Base-by-base conservation (phyloP, 2,797 vertebrate species). In the Leptatherina wallacei region DNA sequence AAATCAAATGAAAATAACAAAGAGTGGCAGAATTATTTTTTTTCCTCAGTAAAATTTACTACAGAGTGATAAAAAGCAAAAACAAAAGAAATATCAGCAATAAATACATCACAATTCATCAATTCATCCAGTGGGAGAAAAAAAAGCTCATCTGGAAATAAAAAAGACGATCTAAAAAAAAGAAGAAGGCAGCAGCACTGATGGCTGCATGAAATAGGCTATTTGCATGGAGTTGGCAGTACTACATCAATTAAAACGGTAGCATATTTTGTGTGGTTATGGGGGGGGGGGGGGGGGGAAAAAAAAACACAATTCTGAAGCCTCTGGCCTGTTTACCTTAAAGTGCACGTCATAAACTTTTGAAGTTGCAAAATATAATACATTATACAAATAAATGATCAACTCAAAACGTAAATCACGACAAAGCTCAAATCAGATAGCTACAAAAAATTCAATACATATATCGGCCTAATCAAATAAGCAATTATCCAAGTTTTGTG, bases 31-130 rank as follows among this genome's bases (percentile, higher is more conserved):
- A 92, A 94, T 96, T 95, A 91, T 82, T 76, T 92, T 92, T 91
- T 86, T 90, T 92, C 5, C 13, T 93, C 92, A 91, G 52, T 55
- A 94, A 94, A 93, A 91, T 83, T 54, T 85, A 69, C 85, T 89
- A 90, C 75, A 91, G 86, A 93, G 91, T 94, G 93, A 94, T 94
- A 93, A 92, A 91, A 93, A 92, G 83, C 84, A 90, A 93, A 94
- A 95, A 94, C 69, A 94, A 93, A 88, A 92, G 80, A 92, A 95
- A 95, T 92, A 94, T 91, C 85, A 86, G 82, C 92, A 98, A 99
- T 98, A 98, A 99, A 98, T 98, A 94, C 78, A 96, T 91, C 30
- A 63, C 44, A 72, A 92, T 94, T 96, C 91, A 90, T 94, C 92
- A 91, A 86, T 75, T 91, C 85, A 87, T 80, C 83, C 91, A 93